Conservation (phyloP, 2,113 vertebrate species). For the Diadophis punctatus region DNA sequence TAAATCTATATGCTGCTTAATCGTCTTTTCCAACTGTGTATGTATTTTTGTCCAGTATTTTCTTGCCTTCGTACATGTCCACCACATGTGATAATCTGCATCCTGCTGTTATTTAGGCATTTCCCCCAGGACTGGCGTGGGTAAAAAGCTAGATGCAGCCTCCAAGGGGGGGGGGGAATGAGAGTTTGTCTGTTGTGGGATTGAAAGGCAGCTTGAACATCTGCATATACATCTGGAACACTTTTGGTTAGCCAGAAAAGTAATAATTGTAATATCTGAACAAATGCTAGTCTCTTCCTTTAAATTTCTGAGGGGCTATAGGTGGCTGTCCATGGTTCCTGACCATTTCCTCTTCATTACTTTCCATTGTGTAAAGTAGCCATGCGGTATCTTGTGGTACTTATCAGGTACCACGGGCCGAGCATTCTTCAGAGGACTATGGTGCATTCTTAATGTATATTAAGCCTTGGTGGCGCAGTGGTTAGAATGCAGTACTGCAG, state of each 20-base stretch:
- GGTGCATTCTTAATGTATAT: not conserved
- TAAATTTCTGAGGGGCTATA: not conserved
- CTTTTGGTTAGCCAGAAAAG: not conserved
- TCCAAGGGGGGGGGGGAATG: not conserved
- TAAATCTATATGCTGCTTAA: too few species aligned
- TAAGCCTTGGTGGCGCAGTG: too few species aligned
- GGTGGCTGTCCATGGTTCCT: too few species aligned
- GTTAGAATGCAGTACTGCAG: too few species aligned
- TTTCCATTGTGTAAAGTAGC: too few species aligned
- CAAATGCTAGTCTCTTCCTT: not conserved
- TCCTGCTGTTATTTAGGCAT: fast-evolving
- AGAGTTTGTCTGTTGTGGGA: not conserved
- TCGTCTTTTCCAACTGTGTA: too few species aligned
- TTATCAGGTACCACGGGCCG: not conserved
- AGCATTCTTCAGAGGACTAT: not conserved
- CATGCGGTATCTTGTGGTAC: too few species aligned
- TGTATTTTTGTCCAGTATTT: too few species aligned
- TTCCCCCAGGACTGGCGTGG: not conserved
- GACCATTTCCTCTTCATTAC: too few species aligned
- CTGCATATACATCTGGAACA: not conserved
- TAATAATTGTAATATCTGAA: not conserved
- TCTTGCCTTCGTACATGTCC: too few species aligned
- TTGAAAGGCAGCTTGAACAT: not conserved
- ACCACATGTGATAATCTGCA: too few species aligned
- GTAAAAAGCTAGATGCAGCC: not conserved